Evolutionary conservation across 2,888 invertebrate genomes (phyloP).

Genomic region (Taenaris catops): DNA sequence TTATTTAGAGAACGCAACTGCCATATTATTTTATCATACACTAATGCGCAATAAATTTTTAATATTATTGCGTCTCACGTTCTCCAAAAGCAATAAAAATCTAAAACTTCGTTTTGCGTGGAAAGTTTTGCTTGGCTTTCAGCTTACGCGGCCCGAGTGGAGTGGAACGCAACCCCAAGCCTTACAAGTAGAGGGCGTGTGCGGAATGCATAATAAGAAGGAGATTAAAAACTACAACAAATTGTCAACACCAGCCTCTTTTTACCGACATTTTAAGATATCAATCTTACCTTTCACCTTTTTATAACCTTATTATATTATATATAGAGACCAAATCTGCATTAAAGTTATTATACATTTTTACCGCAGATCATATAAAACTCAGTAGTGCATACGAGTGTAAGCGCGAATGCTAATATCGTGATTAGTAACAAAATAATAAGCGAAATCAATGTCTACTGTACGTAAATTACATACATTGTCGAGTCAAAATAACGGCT

Average conservation of each 20-base stretch:
- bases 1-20: constrained; percentile 15
- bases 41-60: constrained; percentile 49
- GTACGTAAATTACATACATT: no score
- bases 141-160: constrained; percentile 51
- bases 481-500: no score
- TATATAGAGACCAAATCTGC: no score
- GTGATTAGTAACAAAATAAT: no score
- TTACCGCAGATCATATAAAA: no score
- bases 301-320: no score
- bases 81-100: constrained; percentile 76
- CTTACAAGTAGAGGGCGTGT: constrained; percentile 77
- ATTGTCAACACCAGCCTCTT: constrained; percentile 62
- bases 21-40: constrained; percentile 25
- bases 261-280: constrained; percentile 1
- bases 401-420: no score
- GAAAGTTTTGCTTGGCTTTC: constrained; percentile 66
- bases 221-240: constrained; percentile 76
- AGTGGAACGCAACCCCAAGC: constrained; percentile 57
- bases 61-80: constrained; percentile 72
- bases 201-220: constrained; percentile 74
- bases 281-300: no score
- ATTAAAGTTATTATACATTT: no score
- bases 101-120: constrained; percentile 66
- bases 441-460: no score
- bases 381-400: no score